phyloP scores from a whole-genome alignment of 2,888 invertebrate genomes.

The Melinopterus prodromus region DNA sequence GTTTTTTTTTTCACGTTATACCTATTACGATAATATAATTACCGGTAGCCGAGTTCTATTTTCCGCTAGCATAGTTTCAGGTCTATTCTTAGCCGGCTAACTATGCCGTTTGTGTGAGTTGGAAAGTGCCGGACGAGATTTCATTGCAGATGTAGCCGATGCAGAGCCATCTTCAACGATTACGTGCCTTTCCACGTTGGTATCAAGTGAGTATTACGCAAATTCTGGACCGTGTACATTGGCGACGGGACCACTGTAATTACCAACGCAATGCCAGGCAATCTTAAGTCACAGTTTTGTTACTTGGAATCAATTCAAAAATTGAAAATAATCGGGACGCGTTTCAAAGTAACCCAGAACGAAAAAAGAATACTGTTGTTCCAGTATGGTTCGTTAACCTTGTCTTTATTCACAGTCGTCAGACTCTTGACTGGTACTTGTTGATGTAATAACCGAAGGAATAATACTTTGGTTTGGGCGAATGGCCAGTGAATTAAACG shows the following conservation, averaged over 20 bases:
- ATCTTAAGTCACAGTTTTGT: neutral
- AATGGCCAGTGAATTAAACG: neutral
- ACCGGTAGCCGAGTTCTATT: neutral
- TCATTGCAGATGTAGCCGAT: neutral
- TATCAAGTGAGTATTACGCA: neutral
- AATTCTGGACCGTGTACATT: neutral
- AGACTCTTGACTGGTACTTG: too few relatives aligned
- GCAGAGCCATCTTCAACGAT: neutral
- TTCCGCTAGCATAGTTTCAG: neutral
- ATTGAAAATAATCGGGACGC: neutral
- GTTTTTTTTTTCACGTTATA: neutral
- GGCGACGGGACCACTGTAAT: neutral
- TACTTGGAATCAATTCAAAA: neutral
- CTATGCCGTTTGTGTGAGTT: slow-evolving; percentile 4
- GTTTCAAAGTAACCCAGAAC: neutral
- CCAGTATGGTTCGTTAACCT: too few relatives aligned
- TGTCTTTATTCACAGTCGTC: too few relatives aligned
- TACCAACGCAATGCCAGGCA: neutral
- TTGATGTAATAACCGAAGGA: neutral
- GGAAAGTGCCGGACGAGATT: neutral
- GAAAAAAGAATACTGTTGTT: too few relatives aligned
- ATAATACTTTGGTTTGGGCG: neutral
- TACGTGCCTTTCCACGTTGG: neutral
- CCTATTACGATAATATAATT: neutral
- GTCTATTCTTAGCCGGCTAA: neutral